Conservation (phyloP, 2,888 invertebrate genomes). For the Mechanitis mazaeus region DNA sequence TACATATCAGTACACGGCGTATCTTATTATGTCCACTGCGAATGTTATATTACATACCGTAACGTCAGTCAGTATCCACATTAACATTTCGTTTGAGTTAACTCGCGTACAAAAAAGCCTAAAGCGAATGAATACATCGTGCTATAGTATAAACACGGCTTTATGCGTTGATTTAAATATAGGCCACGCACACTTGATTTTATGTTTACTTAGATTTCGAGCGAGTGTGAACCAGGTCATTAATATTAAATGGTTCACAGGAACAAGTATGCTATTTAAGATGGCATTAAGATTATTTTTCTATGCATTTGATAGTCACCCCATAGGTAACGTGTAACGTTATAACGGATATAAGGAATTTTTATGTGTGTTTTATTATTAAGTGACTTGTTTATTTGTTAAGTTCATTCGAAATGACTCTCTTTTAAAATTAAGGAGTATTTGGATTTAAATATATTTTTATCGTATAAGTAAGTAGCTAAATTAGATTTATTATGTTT, state of each 20-base stretch:
- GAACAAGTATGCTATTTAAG: constrained; percentile 30
- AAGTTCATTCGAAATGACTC: constrained; percentile 10
- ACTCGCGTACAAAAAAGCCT: too few species aligned
- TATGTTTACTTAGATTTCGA: constrained; percentile 30
- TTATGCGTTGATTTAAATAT: constrained; percentile 40
- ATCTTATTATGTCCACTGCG: too few species aligned
- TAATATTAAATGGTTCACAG: constrained; percentile 26
- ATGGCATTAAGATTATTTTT: constrained; percentile 33
- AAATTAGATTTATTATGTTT: too few species aligned
- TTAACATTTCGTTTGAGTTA: too few species aligned
- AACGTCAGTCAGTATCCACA: too few species aligned
- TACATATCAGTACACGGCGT: too few species aligned
- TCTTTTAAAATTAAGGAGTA: constrained; percentile 1
- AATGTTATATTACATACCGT: too few species aligned
- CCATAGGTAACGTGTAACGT: constrained; percentile 43
- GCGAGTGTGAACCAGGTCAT: constrained; percentile 38
- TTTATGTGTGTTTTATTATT: constrained; percentile 66
- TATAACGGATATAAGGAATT: constrained; percentile 57
- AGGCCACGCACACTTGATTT: constrained; percentile 38
- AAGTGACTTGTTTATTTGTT: constrained; percentile 57
- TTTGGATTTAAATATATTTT: too few species aligned
- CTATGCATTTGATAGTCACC: constrained; percentile 31
- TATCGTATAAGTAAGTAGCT: too few species aligned
- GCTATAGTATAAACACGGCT: constrained; percentile 24
- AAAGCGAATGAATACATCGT: too few species aligned